Evolutionary conservation across 2,797 vertebrate genomes (phyloP).

Genomic region (Rhodeus uyekii): DNA sequence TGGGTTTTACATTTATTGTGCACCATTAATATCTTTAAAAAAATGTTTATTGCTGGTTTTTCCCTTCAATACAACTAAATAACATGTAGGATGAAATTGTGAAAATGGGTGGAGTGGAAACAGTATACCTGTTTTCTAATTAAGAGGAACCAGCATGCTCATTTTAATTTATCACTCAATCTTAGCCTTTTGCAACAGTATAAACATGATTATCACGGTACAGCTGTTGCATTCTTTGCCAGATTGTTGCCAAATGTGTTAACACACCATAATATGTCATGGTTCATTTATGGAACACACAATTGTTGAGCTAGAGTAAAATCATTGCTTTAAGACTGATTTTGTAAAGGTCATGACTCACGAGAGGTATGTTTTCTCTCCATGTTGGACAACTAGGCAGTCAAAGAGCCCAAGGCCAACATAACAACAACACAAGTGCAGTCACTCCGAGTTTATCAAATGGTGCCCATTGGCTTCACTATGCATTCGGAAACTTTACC

Average conservation of each 20-base stretch:
- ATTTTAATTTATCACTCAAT: background rate
- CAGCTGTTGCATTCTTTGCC: conserved; percentile 1
- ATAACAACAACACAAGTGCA: conserved; percentile 9
- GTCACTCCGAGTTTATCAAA: conserved; percentile 10
- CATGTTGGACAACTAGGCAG: conserved; percentile 9
- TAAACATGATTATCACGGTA: conserved; percentile 2
- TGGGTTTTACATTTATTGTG: background rate
- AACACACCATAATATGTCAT: background rate
- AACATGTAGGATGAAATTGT: background rate
- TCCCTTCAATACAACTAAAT: background rate
- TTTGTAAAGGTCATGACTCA: conserved; percentile 7
- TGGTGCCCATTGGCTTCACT: background rate
- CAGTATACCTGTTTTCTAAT: background rate
- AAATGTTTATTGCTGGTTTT: background rate
- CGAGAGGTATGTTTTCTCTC: background rate
- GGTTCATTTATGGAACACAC: background rate
- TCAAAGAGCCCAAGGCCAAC: background rate
- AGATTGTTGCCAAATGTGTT: background rate
- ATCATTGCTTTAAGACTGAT: background rate
- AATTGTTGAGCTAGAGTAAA: background rate
- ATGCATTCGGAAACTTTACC: background rate
- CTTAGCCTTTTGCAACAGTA: conserved; percentile 3
- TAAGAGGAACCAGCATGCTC: background rate
- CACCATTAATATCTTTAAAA: background rate
- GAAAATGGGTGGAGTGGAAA: background rate